Conservation (phyloP, 2,797 vertebrate species). For the Microcaecilia unicolor region DNA sequence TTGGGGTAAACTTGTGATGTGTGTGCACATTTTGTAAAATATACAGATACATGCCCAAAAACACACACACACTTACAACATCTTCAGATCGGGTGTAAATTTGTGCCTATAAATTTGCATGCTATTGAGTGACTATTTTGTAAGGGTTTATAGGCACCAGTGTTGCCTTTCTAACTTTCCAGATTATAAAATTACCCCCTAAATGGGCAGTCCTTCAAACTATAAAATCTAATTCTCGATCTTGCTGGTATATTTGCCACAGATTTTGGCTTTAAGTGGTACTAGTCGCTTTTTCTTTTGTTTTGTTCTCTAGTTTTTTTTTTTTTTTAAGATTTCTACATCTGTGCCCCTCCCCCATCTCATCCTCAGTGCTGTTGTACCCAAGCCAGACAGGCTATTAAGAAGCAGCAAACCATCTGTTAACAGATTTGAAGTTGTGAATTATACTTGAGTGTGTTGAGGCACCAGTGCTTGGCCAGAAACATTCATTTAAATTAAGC, state of each 20-base stretch:
- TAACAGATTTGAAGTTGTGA: conserved; percentile 85
- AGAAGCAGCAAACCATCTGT: conserved; percentile 93
- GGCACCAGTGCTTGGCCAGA: conserved; percentile 89
- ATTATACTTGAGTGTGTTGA: conserved; percentile 86
- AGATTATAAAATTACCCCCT: conserved; percentile 6
- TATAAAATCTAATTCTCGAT: conserved; percentile 11
- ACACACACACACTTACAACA: no score
- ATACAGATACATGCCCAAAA: no score
- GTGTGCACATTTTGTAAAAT: no score
- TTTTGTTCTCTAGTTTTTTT: no score
- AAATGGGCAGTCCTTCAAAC: conserved; percentile 6
- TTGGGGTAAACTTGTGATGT: no score
- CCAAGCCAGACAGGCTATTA: conserved; percentile 76
- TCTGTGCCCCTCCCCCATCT: conserved; percentile 18
- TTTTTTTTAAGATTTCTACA: conserved; percentile 17
- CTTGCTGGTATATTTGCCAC: conserved; percentile 23
- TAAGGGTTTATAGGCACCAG: no score
- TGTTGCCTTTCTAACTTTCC: no score
- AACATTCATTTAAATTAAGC: conserved; percentile 92
- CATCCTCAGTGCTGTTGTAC: conserved; percentile 37
- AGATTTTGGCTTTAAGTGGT: conserved; percentile 29
- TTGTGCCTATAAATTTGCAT: no score
- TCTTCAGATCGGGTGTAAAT: no score
- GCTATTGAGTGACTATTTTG: no score
- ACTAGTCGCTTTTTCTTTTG: conserved; percentile 1